These are phyloP conservation scores for Drosophila eugracilis DNA, from an alignment of 1,140 invertebrate species.

Conservation along the genomic window DNA sequence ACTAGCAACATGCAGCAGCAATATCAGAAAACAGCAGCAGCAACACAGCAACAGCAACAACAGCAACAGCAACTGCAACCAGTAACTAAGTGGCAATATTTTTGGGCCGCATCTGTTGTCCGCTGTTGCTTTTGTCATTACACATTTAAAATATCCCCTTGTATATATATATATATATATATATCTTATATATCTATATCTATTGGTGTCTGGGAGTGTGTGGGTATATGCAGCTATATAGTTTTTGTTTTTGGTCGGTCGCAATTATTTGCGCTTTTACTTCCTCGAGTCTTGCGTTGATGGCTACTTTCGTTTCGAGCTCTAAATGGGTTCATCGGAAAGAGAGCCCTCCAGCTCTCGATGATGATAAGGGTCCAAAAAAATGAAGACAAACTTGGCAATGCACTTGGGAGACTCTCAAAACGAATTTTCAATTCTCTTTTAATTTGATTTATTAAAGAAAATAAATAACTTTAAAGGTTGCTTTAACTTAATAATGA, in stretches of 20 bases:
- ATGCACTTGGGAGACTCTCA: neutral
- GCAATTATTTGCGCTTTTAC: conserved; percentile 73
- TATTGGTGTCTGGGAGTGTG: conserved; percentile 1
- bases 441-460: too few species aligned
- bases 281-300: conserved; percentile 48
- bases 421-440: neutral
- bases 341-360: conserved; percentile 23
- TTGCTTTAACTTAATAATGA: too few species aligned
- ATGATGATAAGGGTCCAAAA: conserved; percentile 25
- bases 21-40: conserved; percentile 16
- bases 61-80: conserved; percentile 1
- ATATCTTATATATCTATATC: neutral
- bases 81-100: conserved; percentile 59
- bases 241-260: conserved; percentile 13
- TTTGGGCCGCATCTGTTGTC: conserved; percentile 57
- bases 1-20: conserved; percentile 12
- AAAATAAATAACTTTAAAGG: too few species aligned
- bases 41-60: too few species aligned
- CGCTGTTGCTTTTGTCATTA: conserved; percentile 42
- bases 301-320: conserved; percentile 55
- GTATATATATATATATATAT: conserved; percentile 2
- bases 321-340: conserved; percentile 36
- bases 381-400: neutral
- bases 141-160: conserved; percentile 41
- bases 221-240: neutral